phyloP scores from a whole-genome alignment of 1,140 invertebrate genomes.

The Ooceraea biroi region DNA sequence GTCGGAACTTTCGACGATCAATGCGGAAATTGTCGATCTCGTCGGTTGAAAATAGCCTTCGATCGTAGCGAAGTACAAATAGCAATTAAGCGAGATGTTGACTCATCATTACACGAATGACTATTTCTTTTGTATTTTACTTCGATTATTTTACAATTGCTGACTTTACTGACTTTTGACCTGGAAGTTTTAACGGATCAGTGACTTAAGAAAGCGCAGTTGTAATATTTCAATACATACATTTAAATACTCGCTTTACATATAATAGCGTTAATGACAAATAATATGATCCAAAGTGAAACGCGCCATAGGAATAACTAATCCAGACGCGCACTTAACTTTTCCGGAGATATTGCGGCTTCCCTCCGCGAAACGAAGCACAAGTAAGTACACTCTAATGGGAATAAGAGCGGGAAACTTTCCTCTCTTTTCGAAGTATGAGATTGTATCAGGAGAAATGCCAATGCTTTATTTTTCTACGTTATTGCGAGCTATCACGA shows the following conservation, averaged over 20 bases:
- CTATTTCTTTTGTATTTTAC: background rate
- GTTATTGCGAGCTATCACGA: conserved; percentile 64
- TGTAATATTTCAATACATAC: no score
- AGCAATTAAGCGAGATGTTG: background rate
- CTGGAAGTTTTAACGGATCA: no score
- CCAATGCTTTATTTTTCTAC: conserved; percentile 73
- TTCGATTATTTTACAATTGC: background rate
- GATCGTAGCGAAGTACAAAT: background rate
- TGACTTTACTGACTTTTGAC: background rate
- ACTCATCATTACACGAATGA: conserved; percentile 1
- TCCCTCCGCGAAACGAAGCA: conserved; percentile 52
- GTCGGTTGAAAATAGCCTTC: background rate
- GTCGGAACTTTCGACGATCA: background rate
- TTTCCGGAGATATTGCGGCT: conserved; percentile 30
- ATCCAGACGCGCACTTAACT: conserved; percentile 29
- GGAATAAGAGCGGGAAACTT: conserved; percentile 72
- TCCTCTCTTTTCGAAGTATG: conserved; percentile 60
- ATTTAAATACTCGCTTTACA: no score
- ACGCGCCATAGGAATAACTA: background rate
- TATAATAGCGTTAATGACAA: background rate
- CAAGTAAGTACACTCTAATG: conserved; percentile 68
- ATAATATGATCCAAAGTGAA: conserved; percentile 23
- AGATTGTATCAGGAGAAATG: conserved; percentile 71
- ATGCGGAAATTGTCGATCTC: background rate
- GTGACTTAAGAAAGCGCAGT: no score